These are phyloP conservation scores for Diuraphis noxia DNA, from an alignment of 1,140 invertebrate species.

Conservation along the genomic window DNA sequence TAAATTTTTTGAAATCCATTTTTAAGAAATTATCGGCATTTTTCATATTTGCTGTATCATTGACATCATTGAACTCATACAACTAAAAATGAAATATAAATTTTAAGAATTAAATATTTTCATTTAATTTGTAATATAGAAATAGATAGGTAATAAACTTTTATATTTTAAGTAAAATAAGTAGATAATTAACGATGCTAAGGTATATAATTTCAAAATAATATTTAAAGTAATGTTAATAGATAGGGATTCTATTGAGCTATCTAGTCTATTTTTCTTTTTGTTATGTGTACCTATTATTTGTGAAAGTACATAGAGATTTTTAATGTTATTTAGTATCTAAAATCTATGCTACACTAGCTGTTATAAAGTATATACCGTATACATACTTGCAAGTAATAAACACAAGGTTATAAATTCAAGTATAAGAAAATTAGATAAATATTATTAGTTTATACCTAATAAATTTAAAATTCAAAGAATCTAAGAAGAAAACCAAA, in stretches of 20 bases:
- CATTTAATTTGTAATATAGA: neutral
- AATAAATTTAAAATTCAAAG: neutral
- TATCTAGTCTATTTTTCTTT: neutral
- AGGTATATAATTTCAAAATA: neutral
- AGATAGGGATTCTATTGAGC: neutral
- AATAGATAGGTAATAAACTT: no score
- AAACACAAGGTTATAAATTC: neutral
- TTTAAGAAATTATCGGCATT: neutral
- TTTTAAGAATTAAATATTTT: neutral
- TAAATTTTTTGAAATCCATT: conserved; percentile 38
- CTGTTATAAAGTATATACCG: neutral
- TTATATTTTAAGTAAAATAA: neutral
- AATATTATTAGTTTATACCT: neutral
- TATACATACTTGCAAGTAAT: neutral
- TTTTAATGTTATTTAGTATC: neutral
- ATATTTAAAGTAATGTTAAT: neutral
- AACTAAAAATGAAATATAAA: conserved; percentile 1
- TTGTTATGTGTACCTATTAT: neutral
- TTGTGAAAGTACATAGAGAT: neutral
- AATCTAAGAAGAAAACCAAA: neutral
- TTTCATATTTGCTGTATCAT: conserved; percentile 4
- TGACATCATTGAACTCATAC: conserved; percentile 30
- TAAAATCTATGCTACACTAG: no score
- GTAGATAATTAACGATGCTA: neutral
- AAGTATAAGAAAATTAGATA: neutral